Percentiles rank a stretch among this genome's conserved stretches.
These are phyloP conservation scores for Tetranychus urticae DNA, from an alignment of 1,140 invertebrate species.

Conservation along the genomic window DNA sequence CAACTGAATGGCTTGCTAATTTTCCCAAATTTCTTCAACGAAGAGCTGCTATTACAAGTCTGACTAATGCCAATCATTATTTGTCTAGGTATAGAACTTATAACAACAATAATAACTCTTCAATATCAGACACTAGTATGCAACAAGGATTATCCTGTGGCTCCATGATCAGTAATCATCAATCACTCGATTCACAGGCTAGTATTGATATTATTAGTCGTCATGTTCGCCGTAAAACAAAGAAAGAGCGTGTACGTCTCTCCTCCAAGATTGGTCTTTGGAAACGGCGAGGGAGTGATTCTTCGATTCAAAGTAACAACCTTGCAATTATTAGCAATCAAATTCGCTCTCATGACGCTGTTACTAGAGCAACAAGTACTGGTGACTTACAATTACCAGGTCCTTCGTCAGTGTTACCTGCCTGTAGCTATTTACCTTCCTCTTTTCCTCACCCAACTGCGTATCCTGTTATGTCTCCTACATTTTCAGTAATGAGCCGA, in stretches of 20 bases:
- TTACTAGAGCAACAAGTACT: conserved; percentile 11
- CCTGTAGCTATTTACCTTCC: not conserved
- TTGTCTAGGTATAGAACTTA: not conserved
- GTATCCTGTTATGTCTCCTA: not conserved
- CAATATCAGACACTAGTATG: conserved; percentile 13
- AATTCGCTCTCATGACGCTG: not conserved
- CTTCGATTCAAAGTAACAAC: conserved; percentile 39
- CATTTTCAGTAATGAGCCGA: not conserved
- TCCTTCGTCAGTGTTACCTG: not conserved
- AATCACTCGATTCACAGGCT: conserved; percentile 29
- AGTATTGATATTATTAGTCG: conserved; percentile 10
- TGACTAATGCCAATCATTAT: not conserved
- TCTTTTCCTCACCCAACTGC: not conserved
- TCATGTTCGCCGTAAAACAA: conserved; percentile 47
- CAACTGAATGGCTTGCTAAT: conserved; percentile 61
- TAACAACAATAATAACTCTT: conserved; percentile 10
- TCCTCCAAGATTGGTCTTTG: not conserved
- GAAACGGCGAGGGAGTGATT: conserved; percentile 39
- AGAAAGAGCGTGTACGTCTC: conserved; percentile 28
- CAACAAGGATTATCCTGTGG: conserved; percentile 5
- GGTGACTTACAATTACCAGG: conserved; percentile 6
- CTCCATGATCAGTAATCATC: conserved; percentile 26
- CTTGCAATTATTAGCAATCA: not conserved
- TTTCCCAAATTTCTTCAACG: conserved; percentile 58
- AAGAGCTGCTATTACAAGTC: conserved; percentile 39